Conservation (phyloP, 2,113 vertebrate species). For the Ciconia boyciana region DNA sequence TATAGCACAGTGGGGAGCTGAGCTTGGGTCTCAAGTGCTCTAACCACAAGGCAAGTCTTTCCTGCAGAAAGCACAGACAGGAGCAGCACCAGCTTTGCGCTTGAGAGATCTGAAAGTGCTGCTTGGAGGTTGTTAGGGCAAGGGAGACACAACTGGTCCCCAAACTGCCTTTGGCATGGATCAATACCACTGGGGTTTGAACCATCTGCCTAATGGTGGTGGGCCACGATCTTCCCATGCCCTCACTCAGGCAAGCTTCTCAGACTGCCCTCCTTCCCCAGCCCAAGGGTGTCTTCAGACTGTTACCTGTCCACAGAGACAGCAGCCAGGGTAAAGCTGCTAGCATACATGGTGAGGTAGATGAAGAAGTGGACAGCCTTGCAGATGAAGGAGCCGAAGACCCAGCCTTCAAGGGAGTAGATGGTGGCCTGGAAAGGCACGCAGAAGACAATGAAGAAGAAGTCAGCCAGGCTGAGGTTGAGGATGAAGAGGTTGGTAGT, state of each 20-base stretch:
- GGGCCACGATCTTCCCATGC: background rate
- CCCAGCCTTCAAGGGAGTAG: constrained; percentile 87
- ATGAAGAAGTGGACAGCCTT: constrained; percentile 90
- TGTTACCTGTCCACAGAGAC: constrained; percentile 86
- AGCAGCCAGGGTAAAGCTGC: constrained; percentile 87
- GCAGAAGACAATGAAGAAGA: constrained; percentile 91
- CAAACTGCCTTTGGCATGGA: background rate
- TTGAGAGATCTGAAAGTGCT: background rate
- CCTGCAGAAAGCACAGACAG: background rate
- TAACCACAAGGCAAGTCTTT: background rate
- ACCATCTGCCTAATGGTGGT: background rate
- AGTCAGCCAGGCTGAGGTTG: constrained; percentile 87
- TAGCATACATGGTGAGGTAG: constrained; percentile 90
- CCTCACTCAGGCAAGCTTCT: background rate
- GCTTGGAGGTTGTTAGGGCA: background rate
- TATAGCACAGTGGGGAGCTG: background rate
- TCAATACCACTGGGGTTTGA: background rate
- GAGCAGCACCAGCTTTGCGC: background rate
- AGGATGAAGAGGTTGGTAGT: constrained; percentile 90
- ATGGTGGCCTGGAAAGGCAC: constrained; percentile 91
- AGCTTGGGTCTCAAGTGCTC: background rate
- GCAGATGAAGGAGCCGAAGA: constrained; percentile 89
- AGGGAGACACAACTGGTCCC: background rate
- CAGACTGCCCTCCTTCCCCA: background rate
- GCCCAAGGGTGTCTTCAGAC: background rate